Percentiles rank a stretch among this genome's conserved stretches.
Conservation (phyloP, 2,113 vertebrate genomes). For the western clawed frog (Xenopus tropicalis) region UCB_Xtro_10.0 CM004445.2:59858001-59858500, state of each 20-base stretch:
- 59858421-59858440: background rate
- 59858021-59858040: constrained; percentile 13
- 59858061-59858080: constrained; percentile 19
- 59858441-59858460: too few relatives aligned
- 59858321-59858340: background rate
- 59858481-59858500: too few relatives aligned
- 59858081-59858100: background rate
- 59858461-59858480: too few relatives aligned
- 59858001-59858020: background rate
- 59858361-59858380: constrained; percentile 2
- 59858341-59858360: background rate
- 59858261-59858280: constrained; percentile 38
- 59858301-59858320: constrained; percentile 16
- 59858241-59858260: constrained; percentile 41
- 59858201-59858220: constrained; percentile 52
- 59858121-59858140: constrained; percentile 25
- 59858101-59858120: constrained; percentile 12
- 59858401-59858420: background rate
- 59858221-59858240: constrained; percentile 53
- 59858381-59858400: constrained; percentile 13
- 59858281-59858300: constrained; percentile 12
- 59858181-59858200: constrained; percentile 46
- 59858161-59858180: constrained; percentile 53
- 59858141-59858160: constrained; percentile 39
- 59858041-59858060: constrained; percentile 39